phyloP scores from a whole-genome alignment of 92 coral and sea anemone genomes.

The Isaurus tuberculatus region DNA sequence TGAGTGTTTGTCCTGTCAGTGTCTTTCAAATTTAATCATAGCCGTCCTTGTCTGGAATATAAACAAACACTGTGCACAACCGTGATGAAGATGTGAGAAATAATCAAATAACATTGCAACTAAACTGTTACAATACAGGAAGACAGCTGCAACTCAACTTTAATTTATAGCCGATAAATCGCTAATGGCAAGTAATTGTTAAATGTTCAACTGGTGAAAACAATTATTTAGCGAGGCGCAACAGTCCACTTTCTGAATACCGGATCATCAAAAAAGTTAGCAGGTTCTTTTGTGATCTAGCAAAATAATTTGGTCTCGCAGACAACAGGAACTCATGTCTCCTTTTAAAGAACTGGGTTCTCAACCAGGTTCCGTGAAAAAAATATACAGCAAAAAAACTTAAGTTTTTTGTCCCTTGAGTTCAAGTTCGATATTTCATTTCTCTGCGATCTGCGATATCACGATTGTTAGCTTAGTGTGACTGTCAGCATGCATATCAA shows the following conservation, averaged over 20 bases:
- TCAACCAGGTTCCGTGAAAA: not conserved
- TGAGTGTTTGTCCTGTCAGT: constrained; percentile 8
- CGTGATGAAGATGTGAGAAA: constrained; percentile 4
- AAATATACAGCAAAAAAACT: not conserved
- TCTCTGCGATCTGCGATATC: constrained; percentile 3
- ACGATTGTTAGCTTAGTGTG: constrained; percentile 27
- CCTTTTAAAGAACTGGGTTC: not conserved
- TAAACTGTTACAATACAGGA: not conserved
- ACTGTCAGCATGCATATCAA: constrained; percentile 48
- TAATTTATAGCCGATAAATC: not conserved
- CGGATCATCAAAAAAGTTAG: not conserved
- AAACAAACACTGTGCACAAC: constrained; percentile 17
- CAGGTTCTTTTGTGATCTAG: not conserved
- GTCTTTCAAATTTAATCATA: not conserved
- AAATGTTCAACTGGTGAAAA: constrained; percentile 7
- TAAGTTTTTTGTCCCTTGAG: not conserved
- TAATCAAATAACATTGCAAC: not conserved
- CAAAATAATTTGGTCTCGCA: not conserved
- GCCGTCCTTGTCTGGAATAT: not conserved
- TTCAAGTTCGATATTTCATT: not conserved
- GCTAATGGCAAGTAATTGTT: constrained; percentile 1
- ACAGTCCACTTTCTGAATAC: not conserved
- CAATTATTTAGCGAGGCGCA: not conserved
- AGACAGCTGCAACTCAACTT: constrained; percentile 9
- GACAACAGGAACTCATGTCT: not conserved